Evolutionary conservation across 2,888 invertebrate species (phyloP).

Genomic region (Megaustenia siamemsis): DNA sequence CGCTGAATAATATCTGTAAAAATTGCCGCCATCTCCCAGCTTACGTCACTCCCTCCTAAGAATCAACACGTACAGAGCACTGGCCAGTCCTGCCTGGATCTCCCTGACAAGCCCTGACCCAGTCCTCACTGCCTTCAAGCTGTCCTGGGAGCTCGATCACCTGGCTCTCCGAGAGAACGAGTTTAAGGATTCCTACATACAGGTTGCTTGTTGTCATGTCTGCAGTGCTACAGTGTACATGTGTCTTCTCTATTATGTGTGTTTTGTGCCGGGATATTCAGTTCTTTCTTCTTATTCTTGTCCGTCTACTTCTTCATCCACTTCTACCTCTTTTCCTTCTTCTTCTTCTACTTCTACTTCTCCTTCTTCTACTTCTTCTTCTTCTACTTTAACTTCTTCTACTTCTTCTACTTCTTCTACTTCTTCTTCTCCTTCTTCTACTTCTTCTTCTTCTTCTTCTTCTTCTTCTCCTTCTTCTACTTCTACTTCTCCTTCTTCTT

Average conservation of each 20-base stretch:
- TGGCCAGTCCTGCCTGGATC: conserved; percentile 83
- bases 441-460: conserved; percentile 3
- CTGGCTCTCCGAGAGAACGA: conserved; percentile 82
- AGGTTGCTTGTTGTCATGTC: conserved; percentile 23
- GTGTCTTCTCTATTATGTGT: no score
- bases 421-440: neutral
- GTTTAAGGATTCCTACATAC: conserved; percentile 82
- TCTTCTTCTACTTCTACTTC: no score
- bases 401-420: conserved; percentile 23
- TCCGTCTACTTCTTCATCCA: no score
- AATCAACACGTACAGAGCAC: conserved; percentile 82
- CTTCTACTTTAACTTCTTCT: no score
- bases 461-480: neutral
- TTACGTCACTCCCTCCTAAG: conserved; percentile 82
- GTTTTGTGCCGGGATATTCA: no score
- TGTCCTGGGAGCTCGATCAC: conserved; percentile 82
- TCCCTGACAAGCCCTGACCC: conserved; percentile 82
- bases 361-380: no score
- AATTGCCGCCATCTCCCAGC: conserved; percentile 65
- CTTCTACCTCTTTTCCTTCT: no score
- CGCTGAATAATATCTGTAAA: neutral
- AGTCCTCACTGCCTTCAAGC: conserved; percentile 82
- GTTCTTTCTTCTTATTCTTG: no score
- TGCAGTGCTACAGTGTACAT: no score
- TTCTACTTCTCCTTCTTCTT: neutral